These are phyloP conservation scores for Mechanitis mazaeus DNA, from an alignment of 2,888 invertebrate genomes.

Conservation along the genomic window DNA sequence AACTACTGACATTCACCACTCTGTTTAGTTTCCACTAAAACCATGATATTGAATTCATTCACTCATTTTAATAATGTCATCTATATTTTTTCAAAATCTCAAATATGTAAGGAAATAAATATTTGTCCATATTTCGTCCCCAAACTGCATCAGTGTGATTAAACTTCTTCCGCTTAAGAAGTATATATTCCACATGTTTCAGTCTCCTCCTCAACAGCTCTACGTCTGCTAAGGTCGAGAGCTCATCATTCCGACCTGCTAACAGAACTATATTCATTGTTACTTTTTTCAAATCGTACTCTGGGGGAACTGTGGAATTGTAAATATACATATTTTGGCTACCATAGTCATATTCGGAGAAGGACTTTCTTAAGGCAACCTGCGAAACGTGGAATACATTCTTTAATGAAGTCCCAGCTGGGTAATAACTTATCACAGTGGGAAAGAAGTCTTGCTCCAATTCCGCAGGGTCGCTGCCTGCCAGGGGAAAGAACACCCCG, in stretches of 20 bases:
- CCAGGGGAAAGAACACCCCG: conserved; percentile 54
- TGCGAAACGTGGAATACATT: conserved; percentile 36
- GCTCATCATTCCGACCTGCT: conserved; percentile 69
- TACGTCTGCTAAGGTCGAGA: conserved; percentile 49
- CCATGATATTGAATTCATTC: too few relatives aligned
- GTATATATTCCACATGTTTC: conserved; percentile 38
- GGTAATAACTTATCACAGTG: conserved; percentile 35
- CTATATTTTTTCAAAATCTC: conserved; percentile 28
- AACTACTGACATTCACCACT: too few relatives aligned
- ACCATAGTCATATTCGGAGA: conserved; percentile 35
- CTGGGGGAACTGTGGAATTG: conserved; percentile 29
- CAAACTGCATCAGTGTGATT: conserved; percentile 44
- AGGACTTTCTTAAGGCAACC: conserved; percentile 27
- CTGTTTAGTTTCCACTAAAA: too few relatives aligned
- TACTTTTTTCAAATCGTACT: conserved; percentile 37
- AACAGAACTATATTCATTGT: conserved; percentile 49
- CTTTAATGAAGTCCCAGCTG: conserved; percentile 38
- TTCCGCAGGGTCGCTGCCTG: conserved; percentile 71
- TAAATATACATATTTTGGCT: conserved; percentile 31
- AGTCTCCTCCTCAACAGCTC: conserved; percentile 30
- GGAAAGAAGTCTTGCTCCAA: conserved; percentile 64
- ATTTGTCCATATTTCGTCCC: conserved; percentile 38
- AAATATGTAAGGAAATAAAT: conserved; percentile 39
- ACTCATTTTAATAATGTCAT: background rate
- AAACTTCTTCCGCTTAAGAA: conserved; percentile 34